A percentile compares a stretch with the other conserved stretches of the same genome.
Evolutionary conservation across 1,140 invertebrate genomes (phyloP).

Genomic region (Metaphire vulgaris): DNA sequence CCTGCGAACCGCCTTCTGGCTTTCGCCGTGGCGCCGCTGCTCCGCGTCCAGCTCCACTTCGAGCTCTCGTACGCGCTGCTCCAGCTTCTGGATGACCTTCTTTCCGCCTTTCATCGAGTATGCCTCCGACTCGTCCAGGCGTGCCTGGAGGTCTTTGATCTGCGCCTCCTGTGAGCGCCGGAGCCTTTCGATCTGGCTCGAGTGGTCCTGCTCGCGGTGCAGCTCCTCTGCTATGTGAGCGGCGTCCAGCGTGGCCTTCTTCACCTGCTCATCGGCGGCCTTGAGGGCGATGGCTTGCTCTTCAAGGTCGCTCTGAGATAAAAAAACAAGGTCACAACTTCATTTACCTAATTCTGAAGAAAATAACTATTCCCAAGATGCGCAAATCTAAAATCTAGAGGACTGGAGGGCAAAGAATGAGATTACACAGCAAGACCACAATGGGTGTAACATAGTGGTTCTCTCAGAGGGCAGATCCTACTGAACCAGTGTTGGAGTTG

Average conservation of each 20-base stretch:
- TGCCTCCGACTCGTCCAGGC: slow-evolving; percentile 89
- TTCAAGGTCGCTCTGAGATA: slow-evolving; percentile 47
- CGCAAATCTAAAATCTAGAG: too few relatives aligned
- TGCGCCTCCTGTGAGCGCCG: slow-evolving; percentile 93
- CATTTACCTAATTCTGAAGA: too few relatives aligned
- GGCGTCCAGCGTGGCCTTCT: slow-evolving; percentile 93
- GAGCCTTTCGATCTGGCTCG: slow-evolving; percentile 93
- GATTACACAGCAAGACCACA: too few relatives aligned
- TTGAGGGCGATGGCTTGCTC: slow-evolving; percentile 49
- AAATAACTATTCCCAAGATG: too few relatives aligned
- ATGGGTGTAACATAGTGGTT: too few relatives aligned
- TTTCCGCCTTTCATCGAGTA: slow-evolving; percentile 97
- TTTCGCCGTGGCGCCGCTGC: slow-evolving; percentile 81
- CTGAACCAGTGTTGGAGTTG: too few relatives aligned
- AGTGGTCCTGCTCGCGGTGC: slow-evolving; percentile 96
- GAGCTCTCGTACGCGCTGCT: slow-evolving; percentile 63
- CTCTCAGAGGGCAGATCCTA: too few relatives aligned
- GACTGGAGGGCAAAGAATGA: too few relatives aligned
- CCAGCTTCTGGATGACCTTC: slow-evolving; percentile 61
- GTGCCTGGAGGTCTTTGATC: slow-evolving; percentile 90
- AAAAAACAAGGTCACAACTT: too few relatives aligned
- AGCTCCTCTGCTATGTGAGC: slow-evolving; percentile 94
- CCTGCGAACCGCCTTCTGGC: slow-evolving; percentile 65
- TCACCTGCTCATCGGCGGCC: slow-evolving; percentile 43
- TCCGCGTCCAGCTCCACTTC: slow-evolving; percentile 96